Evolutionary conservation across 2,888 invertebrate species (phyloP).

Genomic region (Chrysolina americana): DNA sequence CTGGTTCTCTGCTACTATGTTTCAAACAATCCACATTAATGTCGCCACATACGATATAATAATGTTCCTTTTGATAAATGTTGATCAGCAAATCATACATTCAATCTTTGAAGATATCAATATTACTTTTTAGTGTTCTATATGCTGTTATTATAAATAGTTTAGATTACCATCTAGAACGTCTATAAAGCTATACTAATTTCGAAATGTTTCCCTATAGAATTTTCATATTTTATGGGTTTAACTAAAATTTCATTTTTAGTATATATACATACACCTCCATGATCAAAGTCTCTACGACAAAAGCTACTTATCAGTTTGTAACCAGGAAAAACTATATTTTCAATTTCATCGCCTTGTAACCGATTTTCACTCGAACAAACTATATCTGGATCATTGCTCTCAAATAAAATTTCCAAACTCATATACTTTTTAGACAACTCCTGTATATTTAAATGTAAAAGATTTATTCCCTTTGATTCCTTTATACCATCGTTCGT

Average conservation of each 20-base stretch:
- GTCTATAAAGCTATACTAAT: slow-evolving; percentile 1
- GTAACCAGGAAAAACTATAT: slow-evolving; percentile 7
- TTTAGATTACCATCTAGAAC: no score
- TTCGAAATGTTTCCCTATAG: slow-evolving; percentile 7
- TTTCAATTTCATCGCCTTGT: slow-evolving; percentile 7
- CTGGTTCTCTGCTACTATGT: neutral
- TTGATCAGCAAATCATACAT: no score
- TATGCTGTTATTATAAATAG: neutral
- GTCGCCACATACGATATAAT: no score
- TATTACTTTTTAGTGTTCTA: slow-evolving; percentile 12
- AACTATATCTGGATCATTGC: slow-evolving; percentile 14
- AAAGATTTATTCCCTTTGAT: no score
- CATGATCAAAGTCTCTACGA: neutral
- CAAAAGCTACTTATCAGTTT: slow-evolving; percentile 16
- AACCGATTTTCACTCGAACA: slow-evolving; percentile 9
- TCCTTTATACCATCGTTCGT: no score
- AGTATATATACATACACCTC: slow-evolving; percentile 7
- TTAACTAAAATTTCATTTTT: slow-evolving; percentile 3
- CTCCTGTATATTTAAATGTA: no score
- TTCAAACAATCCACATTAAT: slow-evolving; percentile 15
- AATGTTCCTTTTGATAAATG: no score
- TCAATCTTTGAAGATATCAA: no score
- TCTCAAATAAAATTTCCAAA: slow-evolving; percentile 9
- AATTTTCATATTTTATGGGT: slow-evolving; percentile 1
- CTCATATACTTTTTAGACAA: neutral